phyloP scores from a whole-genome alignment of 2,113 vertebrate genomes.

The Malurus alboscapulatus region DNA sequence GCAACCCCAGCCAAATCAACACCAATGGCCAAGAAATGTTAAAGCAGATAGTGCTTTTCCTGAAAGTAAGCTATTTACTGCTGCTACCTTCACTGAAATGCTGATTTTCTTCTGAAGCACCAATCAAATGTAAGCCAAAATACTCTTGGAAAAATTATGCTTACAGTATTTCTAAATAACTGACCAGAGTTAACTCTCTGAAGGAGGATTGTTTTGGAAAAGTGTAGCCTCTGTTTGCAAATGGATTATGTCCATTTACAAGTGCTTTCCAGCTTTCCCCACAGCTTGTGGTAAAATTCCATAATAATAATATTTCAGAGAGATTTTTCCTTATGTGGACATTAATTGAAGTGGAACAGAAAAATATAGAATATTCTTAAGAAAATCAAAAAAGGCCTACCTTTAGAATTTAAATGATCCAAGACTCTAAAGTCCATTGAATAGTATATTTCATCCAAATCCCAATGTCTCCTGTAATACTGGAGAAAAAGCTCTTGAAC shows the following conservation, averaged over 20 bases:
- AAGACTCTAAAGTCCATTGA: background rate
- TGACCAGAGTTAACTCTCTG: background rate
- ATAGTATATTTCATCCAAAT: background rate
- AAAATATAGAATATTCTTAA: background rate
- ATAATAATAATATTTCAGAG: background rate
- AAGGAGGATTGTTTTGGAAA: background rate
- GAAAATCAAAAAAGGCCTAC: background rate
- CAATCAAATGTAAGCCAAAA: background rate
- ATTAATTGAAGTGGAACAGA: background rate
- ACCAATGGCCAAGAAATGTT: background rate
- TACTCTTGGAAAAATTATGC: background rate
- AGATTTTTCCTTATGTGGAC: background rate
- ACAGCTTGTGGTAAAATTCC: fast-evolving
- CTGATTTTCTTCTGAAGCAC: background rate
- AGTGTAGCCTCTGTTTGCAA: background rate
- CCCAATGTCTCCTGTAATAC: background rate
- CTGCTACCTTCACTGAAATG: background rate
- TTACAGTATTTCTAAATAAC: background rate
- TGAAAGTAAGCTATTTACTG: background rate
- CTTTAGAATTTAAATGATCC: background rate
- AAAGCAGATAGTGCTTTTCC: background rate
- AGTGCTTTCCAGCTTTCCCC: background rate
- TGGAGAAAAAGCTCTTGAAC: background rate
- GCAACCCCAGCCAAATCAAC: background rate
- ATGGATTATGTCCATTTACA: background rate